Conservation (phyloP, 2,113 vertebrate species). For the Alligator sinensis region DNA sequence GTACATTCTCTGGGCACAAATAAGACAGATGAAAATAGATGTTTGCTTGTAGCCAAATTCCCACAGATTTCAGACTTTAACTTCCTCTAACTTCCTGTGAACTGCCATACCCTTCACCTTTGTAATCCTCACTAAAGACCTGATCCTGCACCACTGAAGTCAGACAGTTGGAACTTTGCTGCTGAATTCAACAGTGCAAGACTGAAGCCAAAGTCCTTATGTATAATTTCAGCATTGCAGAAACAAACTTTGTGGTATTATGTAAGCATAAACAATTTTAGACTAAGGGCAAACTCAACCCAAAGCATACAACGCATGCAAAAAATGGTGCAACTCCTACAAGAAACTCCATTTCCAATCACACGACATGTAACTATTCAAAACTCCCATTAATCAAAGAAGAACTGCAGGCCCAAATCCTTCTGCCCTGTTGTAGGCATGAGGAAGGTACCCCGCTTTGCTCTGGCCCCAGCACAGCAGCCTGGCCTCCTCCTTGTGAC, state of each 20-base stretch:
- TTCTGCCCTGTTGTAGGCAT: neutral
- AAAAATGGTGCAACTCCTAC: neutral
- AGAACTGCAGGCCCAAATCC: neutral
- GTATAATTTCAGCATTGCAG: conserved; percentile 16
- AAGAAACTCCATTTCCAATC: neutral
- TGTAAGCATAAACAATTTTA: conserved; percentile 16
- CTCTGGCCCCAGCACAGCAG: neutral
- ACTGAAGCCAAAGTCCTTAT: conserved; percentile 34
- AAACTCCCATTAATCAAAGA: neutral
- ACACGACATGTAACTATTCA: neutral
- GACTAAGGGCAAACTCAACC: neutral
- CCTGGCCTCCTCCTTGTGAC: too few relatives aligned
- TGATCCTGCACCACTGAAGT: neutral
- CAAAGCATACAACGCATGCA: neutral
- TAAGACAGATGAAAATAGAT: neutral
- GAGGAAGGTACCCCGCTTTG: neutral
- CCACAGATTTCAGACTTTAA: neutral
- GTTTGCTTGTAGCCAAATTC: neutral
- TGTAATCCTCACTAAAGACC: neutral
- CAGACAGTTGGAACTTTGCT: conserved; percentile 39
- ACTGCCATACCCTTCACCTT: neutral
- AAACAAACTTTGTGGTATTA: conserved; percentile 13
- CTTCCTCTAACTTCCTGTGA: neutral
- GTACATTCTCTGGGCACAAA: neutral
- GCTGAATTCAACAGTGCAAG: conserved; percentile 2